Conservation (phyloP, 2,113 vertebrate species). For the Plotosus lineatus region DNA sequence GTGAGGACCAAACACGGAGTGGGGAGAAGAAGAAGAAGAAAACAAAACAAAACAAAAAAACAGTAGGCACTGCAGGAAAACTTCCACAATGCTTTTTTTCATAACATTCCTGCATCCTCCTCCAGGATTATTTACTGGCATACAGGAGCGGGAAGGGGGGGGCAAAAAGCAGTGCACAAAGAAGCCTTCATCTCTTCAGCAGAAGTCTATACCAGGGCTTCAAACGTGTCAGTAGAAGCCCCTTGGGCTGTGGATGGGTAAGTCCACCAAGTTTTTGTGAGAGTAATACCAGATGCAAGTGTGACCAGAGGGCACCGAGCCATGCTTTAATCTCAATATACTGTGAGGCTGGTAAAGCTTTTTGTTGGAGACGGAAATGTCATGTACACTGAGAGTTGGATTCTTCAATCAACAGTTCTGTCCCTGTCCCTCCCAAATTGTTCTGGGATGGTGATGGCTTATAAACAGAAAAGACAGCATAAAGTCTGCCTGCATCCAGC, state of each 20-base stretch:
- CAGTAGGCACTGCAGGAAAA: slow-evolving; percentile 57
- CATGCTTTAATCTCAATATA: slow-evolving; percentile 50
- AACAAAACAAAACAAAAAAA: too few relatives aligned
- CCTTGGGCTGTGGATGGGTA: slow-evolving; percentile 35
- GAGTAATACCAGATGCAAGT: slow-evolving; percentile 44
- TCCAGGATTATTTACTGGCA: slow-evolving; percentile 51
- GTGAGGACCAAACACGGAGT: slow-evolving; percentile 67
- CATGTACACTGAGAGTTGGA: neutral
- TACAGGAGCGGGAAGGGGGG: slow-evolving; percentile 37
- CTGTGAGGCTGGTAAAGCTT: slow-evolving; percentile 50
- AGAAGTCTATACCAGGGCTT: slow-evolving; percentile 46
- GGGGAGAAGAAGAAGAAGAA: too few relatives aligned
- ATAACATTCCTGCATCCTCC: slow-evolving; percentile 51
- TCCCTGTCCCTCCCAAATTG: slow-evolving; percentile 23
- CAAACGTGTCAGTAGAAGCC: slow-evolving; percentile 33
- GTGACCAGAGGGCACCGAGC: slow-evolving; percentile 36
- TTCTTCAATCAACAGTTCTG: slow-evolving; percentile 39
- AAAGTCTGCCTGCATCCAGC: slow-evolving; percentile 33
- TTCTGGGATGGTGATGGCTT: slow-evolving; percentile 50
- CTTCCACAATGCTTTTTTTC: slow-evolving; percentile 58
- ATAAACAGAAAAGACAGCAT: slow-evolving; percentile 44
- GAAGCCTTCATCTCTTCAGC: slow-evolving; percentile 68
- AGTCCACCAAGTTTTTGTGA: slow-evolving; percentile 37
- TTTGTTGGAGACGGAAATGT: slow-evolving; percentile 3
- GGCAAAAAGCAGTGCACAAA: slow-evolving; percentile 53